Base-by-base conservation (phyloP, 1,140 invertebrate genomes). In the Bombus waltoni region DNA sequence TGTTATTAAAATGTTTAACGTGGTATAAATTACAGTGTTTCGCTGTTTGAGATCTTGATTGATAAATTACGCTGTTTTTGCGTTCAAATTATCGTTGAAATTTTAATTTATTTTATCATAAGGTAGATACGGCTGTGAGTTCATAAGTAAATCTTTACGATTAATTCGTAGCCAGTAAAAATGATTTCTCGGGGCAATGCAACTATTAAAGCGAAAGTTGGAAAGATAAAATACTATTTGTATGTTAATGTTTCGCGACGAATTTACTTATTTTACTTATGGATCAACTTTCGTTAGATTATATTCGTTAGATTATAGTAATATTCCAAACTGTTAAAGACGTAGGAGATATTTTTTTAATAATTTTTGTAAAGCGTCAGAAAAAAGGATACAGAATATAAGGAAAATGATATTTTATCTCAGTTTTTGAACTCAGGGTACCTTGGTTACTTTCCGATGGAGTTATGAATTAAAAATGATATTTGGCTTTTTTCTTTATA, bases 401-500 rank as follows among this genome's bases (percentile, higher is more conserved):
- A 68, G 35, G 66, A 38, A 68, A 68, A 68, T 68, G 18, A 22
- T 38, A 68, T 68, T 68, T 68, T 38, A 68, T 68, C 18, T 9
- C 18, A 35, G 35, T 68, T 68, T 68, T 68, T 25, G 25, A 35
- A 68, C 13, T 32, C 22, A 22, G 9, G 10, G 66, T 25, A 38
- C 22, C 18, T 38, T 22, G 32, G 32, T 22, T 38, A 68, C 32
- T 38, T 25, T 22, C 22, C 66, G 66, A 68, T 68, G 66, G 35
- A 38, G 35, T 68, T 68, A 38, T 68, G 66, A 68, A 38, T 68
- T 68, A 38, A 68, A 68, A 68, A 68, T 68, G 35, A 68, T 68
- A 68, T 68, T 38, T 38, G 35, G 35, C 35, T 35, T 68, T 38
- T 38, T 38, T 68, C 66, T 38, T 38, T 38, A 38, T 22, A 8